Conservation (phyloP, 64 coral and sea anemone genomes). For the Acropora tenuis region DNA sequence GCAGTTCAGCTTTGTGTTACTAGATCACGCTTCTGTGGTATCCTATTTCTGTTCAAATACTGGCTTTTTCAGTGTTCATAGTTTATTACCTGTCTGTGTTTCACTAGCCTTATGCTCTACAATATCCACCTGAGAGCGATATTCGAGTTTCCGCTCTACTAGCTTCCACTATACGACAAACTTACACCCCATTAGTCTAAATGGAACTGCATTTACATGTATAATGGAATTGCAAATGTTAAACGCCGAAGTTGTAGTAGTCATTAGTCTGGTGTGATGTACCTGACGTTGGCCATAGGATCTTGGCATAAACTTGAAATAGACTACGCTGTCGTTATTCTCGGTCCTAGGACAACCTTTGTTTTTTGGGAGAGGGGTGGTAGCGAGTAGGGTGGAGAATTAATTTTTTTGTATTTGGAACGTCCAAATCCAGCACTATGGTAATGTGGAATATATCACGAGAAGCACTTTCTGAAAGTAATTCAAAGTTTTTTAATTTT, state of each 20-base stretch:
- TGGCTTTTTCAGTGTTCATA: not conserved
- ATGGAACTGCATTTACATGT: not conserved
- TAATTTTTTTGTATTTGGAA: too few species aligned
- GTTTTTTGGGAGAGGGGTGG: too few species aligned
- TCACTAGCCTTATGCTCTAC: conserved; percentile 12
- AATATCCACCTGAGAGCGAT: not conserved
- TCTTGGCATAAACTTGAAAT: too few species aligned
- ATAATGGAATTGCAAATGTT: too few species aligned
- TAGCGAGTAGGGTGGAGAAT: not conserved
- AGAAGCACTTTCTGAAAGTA: too few species aligned
- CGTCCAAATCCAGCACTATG: too few species aligned
- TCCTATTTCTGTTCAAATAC: not conserved
- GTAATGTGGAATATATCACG: too few species aligned
- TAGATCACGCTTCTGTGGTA: not conserved
- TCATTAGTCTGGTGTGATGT: too few species aligned
- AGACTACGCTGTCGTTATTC: too few species aligned
- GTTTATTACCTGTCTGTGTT: not conserved
- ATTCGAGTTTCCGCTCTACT: not conserved
- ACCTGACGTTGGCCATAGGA: not conserved
- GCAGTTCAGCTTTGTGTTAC: conserved; percentile 1
- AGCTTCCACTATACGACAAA: not conserved
- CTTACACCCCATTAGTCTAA: not conserved
- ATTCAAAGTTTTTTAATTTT: too few species aligned
- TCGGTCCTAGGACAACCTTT: too few species aligned
- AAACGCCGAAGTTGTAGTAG: too few species aligned